phyloP scores from a whole-genome alignment of 2,888 invertebrate genomes.

The Drosophila pseudotalamancana region DNA sequence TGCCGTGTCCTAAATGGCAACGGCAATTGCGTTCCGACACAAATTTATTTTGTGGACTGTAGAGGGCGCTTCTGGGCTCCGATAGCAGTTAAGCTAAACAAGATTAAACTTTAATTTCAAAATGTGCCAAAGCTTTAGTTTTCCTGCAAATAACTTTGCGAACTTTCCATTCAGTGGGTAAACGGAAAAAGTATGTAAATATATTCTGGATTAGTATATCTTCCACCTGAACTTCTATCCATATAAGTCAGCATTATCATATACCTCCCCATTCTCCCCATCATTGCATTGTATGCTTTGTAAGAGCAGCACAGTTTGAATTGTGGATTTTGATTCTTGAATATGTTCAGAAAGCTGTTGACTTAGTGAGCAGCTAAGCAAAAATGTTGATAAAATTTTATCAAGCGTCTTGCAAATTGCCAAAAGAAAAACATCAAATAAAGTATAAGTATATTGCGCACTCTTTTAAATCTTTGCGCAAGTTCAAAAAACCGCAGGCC shows the following conservation, averaged over 20 bases:
- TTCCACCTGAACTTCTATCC: no score
- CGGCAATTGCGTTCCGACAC: slow-evolving; percentile 62
- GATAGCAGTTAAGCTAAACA: slow-evolving; percentile 19
- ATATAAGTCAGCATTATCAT: no score
- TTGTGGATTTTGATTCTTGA: no score
- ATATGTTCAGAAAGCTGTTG: neutral
- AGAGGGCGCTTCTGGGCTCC: slow-evolving; percentile 12
- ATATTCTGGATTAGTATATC: no score
- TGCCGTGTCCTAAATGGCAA: slow-evolving; percentile 56
- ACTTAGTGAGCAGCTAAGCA: slow-evolving; percentile 1
- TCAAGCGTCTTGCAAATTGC: slow-evolving; percentile 31
- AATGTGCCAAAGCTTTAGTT: slow-evolving; percentile 67
- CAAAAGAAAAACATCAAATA: slow-evolving; percentile 16
- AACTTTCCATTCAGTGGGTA: slow-evolving; percentile 9
- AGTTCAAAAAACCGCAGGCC: slow-evolving; percentile 55
- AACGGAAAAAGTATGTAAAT: no score
- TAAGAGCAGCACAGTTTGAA: no score
- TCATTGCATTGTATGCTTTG: no score
- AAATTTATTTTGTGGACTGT: slow-evolving; percentile 47
- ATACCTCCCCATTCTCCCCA: no score
- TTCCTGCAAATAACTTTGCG: slow-evolving; percentile 38
- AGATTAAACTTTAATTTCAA: slow-evolving; percentile 66
- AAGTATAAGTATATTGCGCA: slow-evolving; percentile 45
- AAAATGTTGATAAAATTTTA: slow-evolving; percentile 42
- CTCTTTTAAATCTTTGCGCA: slow-evolving; percentile 45